phyloP scores from a whole-genome alignment of 37 sponge, comb jelly and placozoan species.

The Halichondria panicea region DNA sequence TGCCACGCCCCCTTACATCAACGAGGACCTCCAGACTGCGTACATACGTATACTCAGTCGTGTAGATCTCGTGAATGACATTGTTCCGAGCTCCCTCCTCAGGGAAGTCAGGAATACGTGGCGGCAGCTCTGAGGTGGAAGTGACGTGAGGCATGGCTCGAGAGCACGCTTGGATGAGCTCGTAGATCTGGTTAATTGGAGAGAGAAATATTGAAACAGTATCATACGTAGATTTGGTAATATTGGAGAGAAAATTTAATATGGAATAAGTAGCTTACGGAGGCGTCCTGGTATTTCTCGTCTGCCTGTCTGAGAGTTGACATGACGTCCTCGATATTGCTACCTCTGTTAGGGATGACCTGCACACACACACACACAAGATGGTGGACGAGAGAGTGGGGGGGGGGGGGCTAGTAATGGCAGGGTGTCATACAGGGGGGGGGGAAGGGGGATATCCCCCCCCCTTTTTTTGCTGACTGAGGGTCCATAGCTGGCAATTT shows the following conservation, averaged over 20 bases:
- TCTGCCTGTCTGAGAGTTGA: constrained; percentile 20
- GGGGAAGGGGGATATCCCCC: too few relatives aligned
- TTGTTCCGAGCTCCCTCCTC: constrained; percentile 33
- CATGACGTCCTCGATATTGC: constrained; percentile 26
- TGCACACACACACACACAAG: not conserved
- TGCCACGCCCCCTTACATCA: constrained; percentile 57
- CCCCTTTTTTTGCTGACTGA: too few relatives aligned
- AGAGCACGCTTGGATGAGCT: constrained; percentile 48
- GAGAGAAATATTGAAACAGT: not conserved
- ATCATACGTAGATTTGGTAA: not conserved
- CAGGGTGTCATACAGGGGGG: too few relatives aligned
- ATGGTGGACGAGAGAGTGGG: too few relatives aligned
- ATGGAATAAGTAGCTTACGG: constrained; percentile 1
- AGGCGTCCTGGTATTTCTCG: constrained; percentile 38
- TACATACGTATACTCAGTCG: constrained; percentile 89
- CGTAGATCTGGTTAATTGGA: constrained; percentile 39
- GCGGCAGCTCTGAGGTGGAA: constrained; percentile 54
- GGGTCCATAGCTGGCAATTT: too few relatives aligned
- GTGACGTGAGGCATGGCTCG: constrained; percentile 48
- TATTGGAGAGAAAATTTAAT: not conserved
- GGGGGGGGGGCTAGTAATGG: too few relatives aligned
- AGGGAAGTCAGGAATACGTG: constrained; percentile 47
- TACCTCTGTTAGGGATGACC: constrained; percentile 25
- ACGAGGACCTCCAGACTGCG: constrained; percentile 70
- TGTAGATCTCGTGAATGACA: constrained; percentile 88